Base-by-base conservation (phyloP, 1,140 invertebrate genomes). In the Penaeus indicus region DNA sequence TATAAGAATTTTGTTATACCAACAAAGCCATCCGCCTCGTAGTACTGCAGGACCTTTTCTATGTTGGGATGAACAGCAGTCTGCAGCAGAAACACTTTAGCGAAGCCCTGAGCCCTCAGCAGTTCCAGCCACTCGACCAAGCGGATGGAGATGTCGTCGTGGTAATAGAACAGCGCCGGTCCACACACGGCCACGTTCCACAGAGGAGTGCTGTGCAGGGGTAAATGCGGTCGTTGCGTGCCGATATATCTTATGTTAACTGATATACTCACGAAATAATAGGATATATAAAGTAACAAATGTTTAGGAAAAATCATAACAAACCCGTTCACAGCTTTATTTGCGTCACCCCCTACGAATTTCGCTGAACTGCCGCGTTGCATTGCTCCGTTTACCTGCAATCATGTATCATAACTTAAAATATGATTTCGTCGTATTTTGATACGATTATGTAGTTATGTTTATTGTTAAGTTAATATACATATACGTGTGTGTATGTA, bases 101-200 rank as follows among this genome's bases (percentile, higher is more conserved):
- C 63, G 38, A 87, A 85, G 61, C 86, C 89, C 67, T 77, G 27
- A 11, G 81, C 84, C 79, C 80, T 77, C 32, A 91, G 78, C 62
- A 89, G 47, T 63, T 88, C 85, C 81, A 91, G 32, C 85, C 83
- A 91, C 54, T 88, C 89, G 60, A 90, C 87, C 64, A 89, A 83
- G 18, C 90, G 78, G 19, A 54, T 62, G 64, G 83, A 87, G 61
- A 90, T 69, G 83, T 88, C 89, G 19, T 72, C 27, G 63, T 87
- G 86, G 85, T 87, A 91, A 61, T 90, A 91, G 67, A 84, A 89
- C 38, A 89, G 77, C 19, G 90, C 84, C 22, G 84, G 69, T 3
- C 85, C 90, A 84, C 86, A 91, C 63, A 87, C 85, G 0, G 89
- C 89, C 7, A 75, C 27, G 42, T 78, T 75, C 88, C 84, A 83